phyloP scores from a whole-genome alignment of 2,888 invertebrate species.

The Laspeyria flexula region DNA sequence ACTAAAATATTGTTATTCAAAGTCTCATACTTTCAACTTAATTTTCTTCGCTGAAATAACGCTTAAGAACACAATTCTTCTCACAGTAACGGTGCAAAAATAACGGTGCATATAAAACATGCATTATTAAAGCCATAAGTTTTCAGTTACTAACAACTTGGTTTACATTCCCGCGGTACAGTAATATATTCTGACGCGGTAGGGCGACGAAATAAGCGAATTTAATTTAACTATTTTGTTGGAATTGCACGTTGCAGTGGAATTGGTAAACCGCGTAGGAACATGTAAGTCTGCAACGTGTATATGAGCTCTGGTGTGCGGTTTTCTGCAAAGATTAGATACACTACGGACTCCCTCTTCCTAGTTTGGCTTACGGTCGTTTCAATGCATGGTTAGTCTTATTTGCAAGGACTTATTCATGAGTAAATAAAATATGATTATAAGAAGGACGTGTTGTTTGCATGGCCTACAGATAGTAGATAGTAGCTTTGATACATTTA shows the following conservation, averaged over 20 bases:
- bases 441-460: too few relatives aligned
- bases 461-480: too few relatives aligned
- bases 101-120: conserved; percentile 33
- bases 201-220: conserved; percentile 25
- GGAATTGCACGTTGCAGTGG: neutral
- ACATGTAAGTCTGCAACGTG: neutral
- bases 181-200: conserved; percentile 41
- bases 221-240: conserved; percentile 10
- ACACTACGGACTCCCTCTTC: neutral
- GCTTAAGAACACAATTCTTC: neutral
- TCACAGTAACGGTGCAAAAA: neutral
- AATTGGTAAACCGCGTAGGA: neutral
- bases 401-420: neutral
- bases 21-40: neutral
- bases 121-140: conserved; percentile 52
- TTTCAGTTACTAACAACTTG: conserved; percentile 47
- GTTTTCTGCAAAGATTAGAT: neutral
- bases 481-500: too few relatives aligned
- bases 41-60: neutral
- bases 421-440: too few relatives aligned
- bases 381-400: neutral
- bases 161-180: conserved; percentile 41
- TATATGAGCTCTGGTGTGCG: neutral
- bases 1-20: too few relatives aligned
- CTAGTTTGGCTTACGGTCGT: neutral